Evolutionary conservation across 2,797 vertebrate species (phyloP), one percentile per base, ranked within the genome.

Genomic region (Artibeus lituratus): DNA sequence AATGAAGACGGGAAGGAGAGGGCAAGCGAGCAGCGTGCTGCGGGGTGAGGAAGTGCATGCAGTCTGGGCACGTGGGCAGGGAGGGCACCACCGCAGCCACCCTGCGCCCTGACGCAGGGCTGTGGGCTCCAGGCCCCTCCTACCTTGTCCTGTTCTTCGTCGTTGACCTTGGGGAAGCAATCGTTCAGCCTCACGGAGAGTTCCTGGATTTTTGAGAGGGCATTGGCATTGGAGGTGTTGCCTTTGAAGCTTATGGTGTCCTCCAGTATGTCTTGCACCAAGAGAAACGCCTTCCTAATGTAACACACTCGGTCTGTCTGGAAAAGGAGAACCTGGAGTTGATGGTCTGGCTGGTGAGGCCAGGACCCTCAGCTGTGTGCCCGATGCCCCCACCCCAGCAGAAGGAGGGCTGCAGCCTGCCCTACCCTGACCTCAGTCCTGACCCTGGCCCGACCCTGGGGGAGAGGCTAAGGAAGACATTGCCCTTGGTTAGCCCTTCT

Each of bases 251-350:
- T 94, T 0, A 98, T 98, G 18, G 70, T 87, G 14, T 97, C 90
- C 3, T 97, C 84, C 91, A 99, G 95, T 82, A 98, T 98, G 80
- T 95, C 88, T 93, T 95, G 94, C 91, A 98, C 96, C 89, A 98
- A 95, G 32, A 83, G 76, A 85, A 98, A 98, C 1, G 98, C 98
- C 1, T 98, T 98, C 98, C 98, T 98, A 77, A 98, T 97, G 0
- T 98, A 99, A 96, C 98, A 99, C 82, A 98, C 39, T 0, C 95
- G 90, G 44, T 98, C 97, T 0, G 93, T 78, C 98, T 99, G 95
- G 2, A 24, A 95, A 59, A 80, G 49, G 39, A 42, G 39, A 90
- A 70, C 21, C 32, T 21, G 73, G 37, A 74, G 73, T 65, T 95
- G 78, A 95, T 3, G 29, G 32, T 59, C 80, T 77, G 53, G 83